Evolutionary conservation across 2,113 vertebrate species (phyloP), one percentile per base, ranked within the genome.

Genomic region (Gasterosteus nipponicus): DNA sequence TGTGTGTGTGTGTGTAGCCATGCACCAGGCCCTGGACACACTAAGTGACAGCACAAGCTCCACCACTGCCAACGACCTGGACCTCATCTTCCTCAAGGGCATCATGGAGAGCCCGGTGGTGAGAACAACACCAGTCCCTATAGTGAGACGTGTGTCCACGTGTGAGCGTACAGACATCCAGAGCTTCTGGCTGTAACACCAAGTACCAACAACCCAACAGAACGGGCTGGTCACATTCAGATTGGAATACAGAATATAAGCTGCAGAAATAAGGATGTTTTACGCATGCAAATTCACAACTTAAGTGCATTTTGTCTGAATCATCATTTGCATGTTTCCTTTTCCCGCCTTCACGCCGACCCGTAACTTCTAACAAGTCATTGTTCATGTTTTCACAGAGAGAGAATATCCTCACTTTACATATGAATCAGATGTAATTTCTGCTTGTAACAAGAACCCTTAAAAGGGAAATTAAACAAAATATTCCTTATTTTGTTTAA

Each of bases 101-200:
- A 96, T 98, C 93, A 98, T 98, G 97, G 97, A 98, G 91, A 98
- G 97, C 86, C 97, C 97, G 39, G 95, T 97, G 91, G 96, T 98
- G 69, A 95, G 96, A 74, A 26, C 26, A 29, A 14, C 65, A 82
- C 49, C 31, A 73, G 90, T 79, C 87, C 88, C 35, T 93, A 71
- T 42, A 44, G 10, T n/a, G 5, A 38, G 12, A 19, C 39, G 44
- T 62, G 31, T 69, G 35, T 64, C 19, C n/a, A 6, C 35, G 33
- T 35, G 49, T 68, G 49, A 53, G 56, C 26, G 57, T 53, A 33
- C 31, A 41, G 26, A 57, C 63, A 41, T 31, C 18, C 7, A 39
- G n/a, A 47, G 51, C 12, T 31, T 69, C 53, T 56, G 47, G 22
- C 22, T 26, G 22, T 26, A 26, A 26, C 22, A 26, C 1, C 22